phyloP scores from a whole-genome alignment of 1,140 invertebrate species.

The Saccostrea glomerata region DNA sequence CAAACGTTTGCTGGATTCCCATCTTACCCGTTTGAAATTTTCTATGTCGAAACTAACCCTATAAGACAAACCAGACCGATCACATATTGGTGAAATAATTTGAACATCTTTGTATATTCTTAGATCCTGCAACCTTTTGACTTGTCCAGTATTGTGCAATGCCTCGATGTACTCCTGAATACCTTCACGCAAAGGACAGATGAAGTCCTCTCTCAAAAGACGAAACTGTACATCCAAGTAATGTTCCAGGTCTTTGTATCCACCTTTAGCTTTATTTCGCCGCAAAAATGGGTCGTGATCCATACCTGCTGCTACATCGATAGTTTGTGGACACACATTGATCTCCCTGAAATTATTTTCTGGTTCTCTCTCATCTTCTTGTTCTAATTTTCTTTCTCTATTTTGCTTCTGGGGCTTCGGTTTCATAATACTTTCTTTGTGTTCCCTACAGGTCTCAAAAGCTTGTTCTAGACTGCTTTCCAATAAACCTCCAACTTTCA shows the following conservation, averaged over 20 bases:
- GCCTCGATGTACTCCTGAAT: conserved; percentile 64
- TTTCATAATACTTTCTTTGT: conserved; percentile 18
- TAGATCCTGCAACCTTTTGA: conserved; percentile 58
- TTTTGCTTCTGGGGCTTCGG: background rate
- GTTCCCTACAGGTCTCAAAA: conserved; percentile 11
- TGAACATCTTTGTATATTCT: conserved; percentile 68
- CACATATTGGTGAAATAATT: conserved; percentile 63
- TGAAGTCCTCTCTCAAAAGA: conserved; percentile 86
- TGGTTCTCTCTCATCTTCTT: conserved; percentile 56
- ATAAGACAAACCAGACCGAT: conserved; percentile 61
- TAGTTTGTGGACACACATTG: conserved; percentile 68
- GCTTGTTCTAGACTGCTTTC: background rate
- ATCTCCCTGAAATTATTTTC: conserved; percentile 75
- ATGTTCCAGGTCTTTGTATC: conserved; percentile 83
- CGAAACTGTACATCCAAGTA: conserved; percentile 90
- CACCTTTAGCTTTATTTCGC: conserved; percentile 82
- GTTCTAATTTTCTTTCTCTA: background rate
- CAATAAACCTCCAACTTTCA: background rate
- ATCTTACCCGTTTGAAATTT: conserved; percentile 69
- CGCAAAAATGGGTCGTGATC: conserved; percentile 79
- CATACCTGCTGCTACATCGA: conserved; percentile 65
- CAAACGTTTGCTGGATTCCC: conserved; percentile 82
- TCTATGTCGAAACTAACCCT: conserved; percentile 70
- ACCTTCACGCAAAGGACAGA: conserved; percentile 77
- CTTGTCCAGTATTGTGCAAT: conserved; percentile 37